Base-by-base conservation (phyloP, 2,888 invertebrate genomes). In the Quadriops clusia region DNA sequence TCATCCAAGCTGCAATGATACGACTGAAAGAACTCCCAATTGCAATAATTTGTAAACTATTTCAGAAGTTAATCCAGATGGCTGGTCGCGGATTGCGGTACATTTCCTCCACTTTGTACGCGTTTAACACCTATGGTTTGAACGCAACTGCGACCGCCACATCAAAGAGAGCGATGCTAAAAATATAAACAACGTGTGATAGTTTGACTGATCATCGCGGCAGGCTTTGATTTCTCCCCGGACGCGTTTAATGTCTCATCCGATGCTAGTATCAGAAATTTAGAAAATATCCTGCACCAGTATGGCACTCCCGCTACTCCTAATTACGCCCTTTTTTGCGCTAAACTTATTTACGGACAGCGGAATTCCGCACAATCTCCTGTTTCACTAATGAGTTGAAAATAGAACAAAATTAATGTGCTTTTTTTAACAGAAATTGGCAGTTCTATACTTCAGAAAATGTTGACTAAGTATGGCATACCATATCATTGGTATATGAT, bases 101-200 rank as follows among this genome's bases (percentile, higher is more conserved):
- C 55, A 54, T 54, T 56, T 56, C 54, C 56, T 56, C 52, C 51
- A 53, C 56, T 54, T 54, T 54, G 54, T 47, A 46, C 40, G 48
- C 48, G 52, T 49, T 56, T 56, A 56, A 50, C 58, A 58, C 58
- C 54, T 56, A 51, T n/a, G n/a, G 50, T 44, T 49, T 50, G 56
- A 50, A 48, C 48, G 53, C 56, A 56, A 56, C 56, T 56, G 55
- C 50, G 45, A 48, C 51, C 42, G 45, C 54, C 55, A 54, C 56
- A 55, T 56, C 56, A 58, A 58, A 56, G 57, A 46, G 46, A 46
- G 47, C 42, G 42, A 37, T 45, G 49, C 50, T 55, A 54, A 51
- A 53, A 57, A 57, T 54, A 55, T 50, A 56, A 54, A 56, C 53
- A 54, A 49, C 45, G 43, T 42, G 39, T 34, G 50, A 49, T 50